A percentile compares a stretch with the other conserved stretches of the same genome.
phyloP scores from a whole-genome alignment of 1,140 invertebrate genomes.

The Drosophila sturtevanti region DNA sequence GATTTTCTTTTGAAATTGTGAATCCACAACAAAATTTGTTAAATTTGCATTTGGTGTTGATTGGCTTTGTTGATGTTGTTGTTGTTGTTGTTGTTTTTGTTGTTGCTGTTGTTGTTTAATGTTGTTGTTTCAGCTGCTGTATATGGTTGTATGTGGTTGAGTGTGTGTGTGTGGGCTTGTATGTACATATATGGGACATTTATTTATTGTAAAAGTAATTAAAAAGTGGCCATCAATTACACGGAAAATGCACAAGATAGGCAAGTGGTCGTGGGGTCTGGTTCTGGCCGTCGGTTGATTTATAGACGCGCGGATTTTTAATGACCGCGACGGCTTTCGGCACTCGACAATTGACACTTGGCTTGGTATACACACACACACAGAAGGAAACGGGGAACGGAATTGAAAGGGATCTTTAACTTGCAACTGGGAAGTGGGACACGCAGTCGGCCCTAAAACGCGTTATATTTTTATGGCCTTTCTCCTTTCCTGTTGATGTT shows the following conservation, averaged over 20 bases:
- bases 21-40: conserved; percentile 80
- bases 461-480: conserved; percentile 49
- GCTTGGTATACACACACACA: no score
- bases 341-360: conserved; percentile 28
- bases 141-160: conserved; percentile 1
- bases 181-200: conserved; percentile 39
- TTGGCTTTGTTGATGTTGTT: conserved; percentile 50
- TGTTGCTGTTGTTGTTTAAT: conserved; percentile 30
- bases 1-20: conserved; percentile 55
- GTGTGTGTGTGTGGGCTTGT: conserved; percentile 17
- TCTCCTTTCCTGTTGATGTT: conserved; percentile 8
- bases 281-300: conserved; percentile 66
- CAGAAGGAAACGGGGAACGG: background rate
- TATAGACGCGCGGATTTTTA: conserved; percentile 73
- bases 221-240: conserved; percentile 74
- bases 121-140: conserved; percentile 17
- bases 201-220: conserved; percentile 80
- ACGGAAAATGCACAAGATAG: conserved; percentile 60
- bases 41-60: conserved; percentile 66
- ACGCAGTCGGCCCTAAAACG: conserved; percentile 22
- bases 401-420: background rate
- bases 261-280: conserved; percentile 32
- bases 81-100: conserved; percentile 12
- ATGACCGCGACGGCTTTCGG: conserved; percentile 62
- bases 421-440: conserved; percentile 14